Conservation (phyloP, 2,113 vertebrate species). For the Athene cunicularia region DNA sequence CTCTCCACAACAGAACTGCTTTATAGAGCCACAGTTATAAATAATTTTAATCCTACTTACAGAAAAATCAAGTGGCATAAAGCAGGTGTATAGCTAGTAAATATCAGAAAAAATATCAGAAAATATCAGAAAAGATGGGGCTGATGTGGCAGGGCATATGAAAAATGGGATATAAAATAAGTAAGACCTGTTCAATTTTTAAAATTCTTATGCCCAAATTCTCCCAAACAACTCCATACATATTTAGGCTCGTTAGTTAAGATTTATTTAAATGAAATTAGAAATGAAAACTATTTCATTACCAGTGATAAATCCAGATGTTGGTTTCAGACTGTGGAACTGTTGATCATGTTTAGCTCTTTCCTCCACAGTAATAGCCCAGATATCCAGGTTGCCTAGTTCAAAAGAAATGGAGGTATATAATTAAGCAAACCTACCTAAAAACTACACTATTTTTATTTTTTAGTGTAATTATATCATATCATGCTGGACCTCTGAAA, state of each 20-base stretch:
- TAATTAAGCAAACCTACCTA: background rate
- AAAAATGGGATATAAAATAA: background rate
- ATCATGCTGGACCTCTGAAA: background rate
- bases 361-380: constrained; percentile 95
- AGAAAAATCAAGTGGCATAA: background rate
- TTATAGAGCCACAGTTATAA: background rate
- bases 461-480: background rate
- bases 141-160: background rate
- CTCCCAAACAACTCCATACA: background rate
- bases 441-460: background rate
- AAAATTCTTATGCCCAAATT: background rate
- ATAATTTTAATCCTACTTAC: background rate
- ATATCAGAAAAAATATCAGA: background rate
- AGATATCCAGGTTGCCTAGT: constrained; percentile 90
- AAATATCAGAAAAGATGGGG: background rate
- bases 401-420: background rate
- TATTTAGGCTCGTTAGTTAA: background rate
- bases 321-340: constrained; percentile 94
- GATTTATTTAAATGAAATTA: background rate
- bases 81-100: background rate
- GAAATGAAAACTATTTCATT: background rate
- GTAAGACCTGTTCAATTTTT: background rate
- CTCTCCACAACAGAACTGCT: background rate
- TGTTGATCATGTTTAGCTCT: constrained; percentile 98
- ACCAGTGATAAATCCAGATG: constrained; percentile 96